Conservation (phyloP, 64 coral and sea anemone genomes). For the Pocillopora verrucosa region DNA sequence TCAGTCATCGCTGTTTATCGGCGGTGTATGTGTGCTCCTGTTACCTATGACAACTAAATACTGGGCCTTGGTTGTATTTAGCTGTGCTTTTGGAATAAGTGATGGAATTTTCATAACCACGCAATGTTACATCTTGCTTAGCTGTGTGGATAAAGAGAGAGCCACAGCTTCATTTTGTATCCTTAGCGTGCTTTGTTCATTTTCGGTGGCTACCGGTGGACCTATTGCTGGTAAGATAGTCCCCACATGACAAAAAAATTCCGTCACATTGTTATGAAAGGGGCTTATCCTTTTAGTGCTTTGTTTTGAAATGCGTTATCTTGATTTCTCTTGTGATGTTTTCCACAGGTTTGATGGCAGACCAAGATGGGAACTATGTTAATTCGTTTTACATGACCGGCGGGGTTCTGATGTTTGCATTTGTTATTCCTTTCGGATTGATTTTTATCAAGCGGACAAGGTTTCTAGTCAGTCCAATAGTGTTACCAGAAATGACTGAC, state of each 20-base stretch:
- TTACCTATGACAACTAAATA: constrained; percentile 12
- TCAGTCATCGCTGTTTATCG: constrained; percentile 6
- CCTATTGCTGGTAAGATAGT: constrained; percentile 3
- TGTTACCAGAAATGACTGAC: background rate
- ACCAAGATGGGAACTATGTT: background rate
- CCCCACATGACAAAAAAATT: background rate
- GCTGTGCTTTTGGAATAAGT: constrained; percentile 11
- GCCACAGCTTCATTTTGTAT: constrained; percentile 24
- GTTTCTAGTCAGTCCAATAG: background rate
- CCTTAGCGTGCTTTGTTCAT: background rate
- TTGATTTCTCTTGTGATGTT: background rate
- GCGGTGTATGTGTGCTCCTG: background rate
- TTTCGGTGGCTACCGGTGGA: background rate
- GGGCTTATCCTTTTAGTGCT: background rate
- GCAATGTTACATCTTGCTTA: constrained; percentile 14
- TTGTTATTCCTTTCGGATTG: background rate
- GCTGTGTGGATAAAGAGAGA: constrained; percentile 4
- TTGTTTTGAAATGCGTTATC: background rate
- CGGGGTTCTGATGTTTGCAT: background rate
- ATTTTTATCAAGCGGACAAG: background rate
- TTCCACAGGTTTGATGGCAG: constrained; percentile 25
- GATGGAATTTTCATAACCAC: constrained; percentile 40
- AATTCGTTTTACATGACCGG: background rate
- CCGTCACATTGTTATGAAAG: background rate
- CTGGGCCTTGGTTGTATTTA: constrained; percentile 9